Percentiles rank a stretch among this genome's conserved stretches.
phyloP scores from a whole-genome alignment of 2,888 invertebrate genomes.

The Pecten maximus region DNA sequence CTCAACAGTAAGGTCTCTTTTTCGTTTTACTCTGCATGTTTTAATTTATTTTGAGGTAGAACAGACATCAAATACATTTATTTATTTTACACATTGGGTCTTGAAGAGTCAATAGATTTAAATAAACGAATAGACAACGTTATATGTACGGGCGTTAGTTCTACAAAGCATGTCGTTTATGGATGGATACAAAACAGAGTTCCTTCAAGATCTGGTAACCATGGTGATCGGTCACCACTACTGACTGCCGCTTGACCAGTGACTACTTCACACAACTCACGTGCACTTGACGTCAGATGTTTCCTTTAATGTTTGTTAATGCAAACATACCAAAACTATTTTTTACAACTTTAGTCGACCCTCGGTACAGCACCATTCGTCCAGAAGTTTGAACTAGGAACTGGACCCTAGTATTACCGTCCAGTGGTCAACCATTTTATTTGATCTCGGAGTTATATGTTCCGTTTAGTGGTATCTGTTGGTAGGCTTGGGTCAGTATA shows the following conservation, averaged over 20 bases:
- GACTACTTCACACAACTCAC: neutral
- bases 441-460: neutral
- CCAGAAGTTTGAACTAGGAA: constrained; percentile 19
- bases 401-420: neutral
- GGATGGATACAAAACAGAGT: neutral
- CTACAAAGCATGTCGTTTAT: neutral
- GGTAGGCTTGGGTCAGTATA: neutral
- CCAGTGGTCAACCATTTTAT: neutral
- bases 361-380: neutral
- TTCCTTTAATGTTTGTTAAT: neutral
- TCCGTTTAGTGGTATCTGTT: neutral
- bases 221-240: neutral
- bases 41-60: constrained; percentile 3
- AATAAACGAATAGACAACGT: neutral
- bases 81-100: neutral
- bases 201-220: neutral
- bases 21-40: neutral
- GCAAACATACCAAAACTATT: constrained; percentile 4
- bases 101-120: neutral
- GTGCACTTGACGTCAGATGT: constrained; percentile 11
- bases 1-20: neutral
- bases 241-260: neutral
- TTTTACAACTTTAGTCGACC: neutral
- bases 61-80: neutral
- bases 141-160: neutral